Evolutionary conservation across 2,113 vertebrate genomes (phyloP), one percentile per base, ranked within the genome.

Genomic region (Psephotus haematonotus): DNA sequence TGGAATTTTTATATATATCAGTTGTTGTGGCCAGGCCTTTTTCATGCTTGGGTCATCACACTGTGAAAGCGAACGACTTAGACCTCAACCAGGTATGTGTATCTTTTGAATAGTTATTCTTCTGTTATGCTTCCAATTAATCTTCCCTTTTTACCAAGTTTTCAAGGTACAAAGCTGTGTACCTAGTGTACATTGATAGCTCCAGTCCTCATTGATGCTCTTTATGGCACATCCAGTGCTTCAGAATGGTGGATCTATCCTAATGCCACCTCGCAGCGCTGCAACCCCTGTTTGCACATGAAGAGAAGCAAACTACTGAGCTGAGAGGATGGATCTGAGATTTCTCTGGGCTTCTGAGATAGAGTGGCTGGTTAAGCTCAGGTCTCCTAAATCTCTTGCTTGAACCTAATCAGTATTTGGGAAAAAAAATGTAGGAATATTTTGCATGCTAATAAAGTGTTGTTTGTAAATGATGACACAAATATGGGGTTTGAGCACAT

Each of bases 231-330:
- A 81, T 13, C 65, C 59, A 55, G 35, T 11, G 62, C 72, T 60
- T 39, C 9, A 17, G 64, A 17, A 44, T 29, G 29, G 20, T 2
- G 33, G 67, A 44, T 90, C 69, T 43, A 7, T 72, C 82, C 69
- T 11, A 44, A 65, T 0, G 1, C 52, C 59, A 6, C 55, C 67
- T 57, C 0, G 0, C 47, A 44, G 72, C 53, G 2, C 82, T 13
- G 28, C 23, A 78, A 49, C 37, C 43, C 28, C 74, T 49, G 1
- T 9, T 28, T 35, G 71, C 53, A 13, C n/a, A 1, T 4, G 57
- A 37, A 69, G n/a, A 37, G 37, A 35, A 82, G 62, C 10, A 70
- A 84, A 59, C 23, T 24, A 2, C 72, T 31, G 74, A 77, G 74
- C 70, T 18, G 53, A 49, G 49, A 31, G 37, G 59, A 59, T n/a